Percentiles rank a stretch among this genome's conserved stretches.
These are phyloP conservation scores for Anser brachyrhynchus DNA, from an alignment of 2,113 vertebrate species.

Conservation along the genomic window DNA sequence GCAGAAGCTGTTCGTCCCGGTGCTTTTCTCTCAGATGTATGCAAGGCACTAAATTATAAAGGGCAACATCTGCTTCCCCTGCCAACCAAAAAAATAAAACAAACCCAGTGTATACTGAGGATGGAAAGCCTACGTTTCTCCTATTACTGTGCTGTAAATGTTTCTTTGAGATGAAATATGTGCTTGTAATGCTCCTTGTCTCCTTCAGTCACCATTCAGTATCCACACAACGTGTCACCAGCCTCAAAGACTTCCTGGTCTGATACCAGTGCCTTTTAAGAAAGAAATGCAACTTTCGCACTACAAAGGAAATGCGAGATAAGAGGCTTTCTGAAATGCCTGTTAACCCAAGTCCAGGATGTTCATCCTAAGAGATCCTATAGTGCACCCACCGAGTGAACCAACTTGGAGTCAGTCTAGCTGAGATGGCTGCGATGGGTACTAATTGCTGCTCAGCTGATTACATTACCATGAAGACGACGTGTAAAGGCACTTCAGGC, in stretches of 20 bases:
- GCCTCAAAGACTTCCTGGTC: background rate
- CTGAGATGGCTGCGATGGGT: background rate
- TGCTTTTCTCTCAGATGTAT: background rate
- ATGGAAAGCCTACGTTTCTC: conserved; percentile 11
- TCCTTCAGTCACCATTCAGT: background rate
- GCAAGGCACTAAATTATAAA: conserved; percentile 11
- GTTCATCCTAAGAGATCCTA: background rate
- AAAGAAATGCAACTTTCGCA: background rate
- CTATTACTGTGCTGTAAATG: background rate
- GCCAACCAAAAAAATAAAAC: background rate
- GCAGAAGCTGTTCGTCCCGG: conserved; percentile 32
- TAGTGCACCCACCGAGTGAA: background rate
- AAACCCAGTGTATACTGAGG: background rate
- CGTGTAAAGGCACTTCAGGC: background rate
- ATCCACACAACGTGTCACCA: background rate
- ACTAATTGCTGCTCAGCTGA: background rate
- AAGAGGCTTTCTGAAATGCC: background rate
- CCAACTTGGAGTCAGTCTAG: background rate
- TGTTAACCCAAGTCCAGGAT: background rate
- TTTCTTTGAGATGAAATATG: conserved; percentile 19
- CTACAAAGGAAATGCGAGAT: background rate
- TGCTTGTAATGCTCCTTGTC: conserved; percentile 25
- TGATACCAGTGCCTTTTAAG: background rate
- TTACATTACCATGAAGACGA: background rate
- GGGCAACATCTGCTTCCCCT: conserved; percentile 27